A percentile compares a stretch with the other conserved stretches of the same genome.
These are phyloP conservation scores for Lerista edwardsae DNA, from an alignment of 2,797 vertebrate species.

Conservation along the genomic window DNA sequence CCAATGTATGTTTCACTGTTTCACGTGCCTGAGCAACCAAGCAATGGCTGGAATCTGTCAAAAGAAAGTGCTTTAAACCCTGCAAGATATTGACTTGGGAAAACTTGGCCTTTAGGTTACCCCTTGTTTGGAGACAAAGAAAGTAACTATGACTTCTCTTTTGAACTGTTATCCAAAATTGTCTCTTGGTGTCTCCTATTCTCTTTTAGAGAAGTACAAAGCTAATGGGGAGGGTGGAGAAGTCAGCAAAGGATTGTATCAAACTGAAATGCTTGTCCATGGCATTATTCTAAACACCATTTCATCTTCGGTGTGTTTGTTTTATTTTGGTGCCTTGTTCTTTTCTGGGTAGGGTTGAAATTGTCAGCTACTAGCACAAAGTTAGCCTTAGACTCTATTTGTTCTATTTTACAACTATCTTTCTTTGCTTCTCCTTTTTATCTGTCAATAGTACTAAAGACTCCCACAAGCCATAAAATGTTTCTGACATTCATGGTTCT, in stretches of 20 bases:
- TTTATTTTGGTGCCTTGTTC: slow-evolving; percentile 16
- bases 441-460: slow-evolving; percentile 61
- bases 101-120: slow-evolving; percentile 6
- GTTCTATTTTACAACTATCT: slow-evolving; percentile 38
- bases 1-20: not conserved
- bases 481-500: slow-evolving; percentile 63
- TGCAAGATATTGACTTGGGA: not conserved
- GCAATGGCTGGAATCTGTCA: not conserved
- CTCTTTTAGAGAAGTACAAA: slow-evolving; percentile 30
- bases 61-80: not conserved
- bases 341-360: slow-evolving; percentile 15
- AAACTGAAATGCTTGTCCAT: not conserved
- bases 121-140: slow-evolving; percentile 1
- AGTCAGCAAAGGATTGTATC: slow-evolving; percentile 6
- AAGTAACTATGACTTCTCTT: slow-evolving; percentile 35
- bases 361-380: slow-evolving; percentile 30
- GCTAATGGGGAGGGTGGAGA: not conserved
- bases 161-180: slow-evolving; percentile 50
- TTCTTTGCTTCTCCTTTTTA: slow-evolving; percentile 45
- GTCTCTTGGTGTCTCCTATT: slow-evolving; percentile 38
- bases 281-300: not conserved
- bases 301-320: slow-evolving; percentile 11
- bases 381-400: not conserved
- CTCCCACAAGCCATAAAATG: slow-evolving; percentile 57
- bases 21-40: not conserved